These are phyloP conservation scores for Tauraco hartlaubi DNA, from an alignment of 2,797 vertebrate species.

Conservation along the genomic window DNA sequence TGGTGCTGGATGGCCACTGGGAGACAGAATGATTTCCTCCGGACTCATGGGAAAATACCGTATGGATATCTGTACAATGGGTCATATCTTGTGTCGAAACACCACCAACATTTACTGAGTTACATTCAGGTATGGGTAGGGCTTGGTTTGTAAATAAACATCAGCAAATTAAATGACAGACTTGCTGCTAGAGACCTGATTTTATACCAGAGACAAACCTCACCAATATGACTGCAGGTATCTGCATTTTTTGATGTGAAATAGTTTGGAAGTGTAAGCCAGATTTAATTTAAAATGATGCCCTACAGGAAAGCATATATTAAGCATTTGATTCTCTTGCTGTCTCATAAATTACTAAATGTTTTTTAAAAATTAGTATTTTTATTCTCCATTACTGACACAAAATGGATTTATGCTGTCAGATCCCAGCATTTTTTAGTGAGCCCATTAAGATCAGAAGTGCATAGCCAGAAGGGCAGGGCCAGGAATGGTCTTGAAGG, in stretches of 20 bases:
- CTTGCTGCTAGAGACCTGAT: background rate
- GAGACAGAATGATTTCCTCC: constrained; percentile 28
- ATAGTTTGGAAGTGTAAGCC: background rate
- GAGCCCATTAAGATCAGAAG: background rate
- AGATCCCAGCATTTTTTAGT: background rate
- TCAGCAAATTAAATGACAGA: background rate
- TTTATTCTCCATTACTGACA: background rate
- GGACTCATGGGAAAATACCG: constrained; percentile 26
- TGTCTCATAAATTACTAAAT: background rate
- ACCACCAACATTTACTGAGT: background rate
- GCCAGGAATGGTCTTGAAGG: background rate
- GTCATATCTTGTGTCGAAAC: background rate
- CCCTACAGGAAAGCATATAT: background rate
- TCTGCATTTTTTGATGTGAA: background rate
- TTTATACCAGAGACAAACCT: background rate
- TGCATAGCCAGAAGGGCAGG: background rate
- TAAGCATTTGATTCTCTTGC: background rate
- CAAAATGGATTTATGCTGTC: background rate
- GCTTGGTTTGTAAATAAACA: background rate
- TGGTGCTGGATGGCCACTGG: background rate
- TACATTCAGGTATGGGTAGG: background rate
- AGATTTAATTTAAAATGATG: background rate
- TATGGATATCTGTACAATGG: background rate
- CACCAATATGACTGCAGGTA: background rate
- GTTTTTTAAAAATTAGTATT: background rate